These are phyloP conservation scores for Onthophagus sagittarius DNA, from an alignment of 2,888 invertebrate species.

Conservation along the genomic window DNA sequence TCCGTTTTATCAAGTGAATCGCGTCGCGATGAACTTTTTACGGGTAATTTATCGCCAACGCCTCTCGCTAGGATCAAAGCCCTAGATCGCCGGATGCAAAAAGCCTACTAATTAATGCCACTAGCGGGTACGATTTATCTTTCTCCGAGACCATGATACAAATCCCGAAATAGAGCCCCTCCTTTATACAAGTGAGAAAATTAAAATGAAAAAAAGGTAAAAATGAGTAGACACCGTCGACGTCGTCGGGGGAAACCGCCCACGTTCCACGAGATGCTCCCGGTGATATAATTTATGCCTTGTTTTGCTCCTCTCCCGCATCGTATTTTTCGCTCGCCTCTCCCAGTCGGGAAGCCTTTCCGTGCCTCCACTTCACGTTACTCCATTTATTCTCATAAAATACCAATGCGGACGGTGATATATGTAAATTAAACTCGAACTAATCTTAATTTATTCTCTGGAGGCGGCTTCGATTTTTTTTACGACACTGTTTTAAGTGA, in stretches of 20 bases:
- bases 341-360: background rate
- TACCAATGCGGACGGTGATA: constrained; percentile 25
- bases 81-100: constrained; percentile 2
- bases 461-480: background rate
- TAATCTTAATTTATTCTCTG: constrained; percentile 28
- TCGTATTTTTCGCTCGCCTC: background rate
- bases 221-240: background rate
- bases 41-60: background rate
- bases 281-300: background rate
- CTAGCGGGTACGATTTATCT: constrained; percentile 3
- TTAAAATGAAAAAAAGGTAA: background rate
- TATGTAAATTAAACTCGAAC: constrained; percentile 29
- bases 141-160: constrained; percentile 3
- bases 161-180: constrained; percentile 4
- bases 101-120: constrained; percentile 10
- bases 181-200: constrained; percentile 11
- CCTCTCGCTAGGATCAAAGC: background rate
- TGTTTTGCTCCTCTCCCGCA: background rate
- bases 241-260: background rate
- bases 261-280: background rate
- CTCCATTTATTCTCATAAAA: constrained; percentile 29
- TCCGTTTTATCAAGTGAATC: background rate
- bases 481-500: background rate
- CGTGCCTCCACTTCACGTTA: background rate
- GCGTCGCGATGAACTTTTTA: background rate